These are phyloP conservation scores for Atopsyche davidsoni DNA, from an alignment of 1,140 invertebrate species.

Conservation along the genomic window DNA sequence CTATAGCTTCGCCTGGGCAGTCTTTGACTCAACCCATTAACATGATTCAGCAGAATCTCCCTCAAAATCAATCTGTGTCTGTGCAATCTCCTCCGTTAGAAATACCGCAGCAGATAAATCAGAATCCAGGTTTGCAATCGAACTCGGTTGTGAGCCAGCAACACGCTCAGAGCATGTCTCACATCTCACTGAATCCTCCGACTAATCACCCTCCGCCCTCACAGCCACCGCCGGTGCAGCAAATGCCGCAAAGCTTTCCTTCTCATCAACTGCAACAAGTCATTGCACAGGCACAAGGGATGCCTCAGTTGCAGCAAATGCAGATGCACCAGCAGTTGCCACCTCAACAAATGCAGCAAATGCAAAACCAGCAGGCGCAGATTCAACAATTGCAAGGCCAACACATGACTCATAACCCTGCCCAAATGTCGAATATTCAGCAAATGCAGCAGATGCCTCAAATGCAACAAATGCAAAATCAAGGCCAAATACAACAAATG, in stretches of 20 bases:
- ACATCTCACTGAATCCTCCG: conserved; percentile 41
- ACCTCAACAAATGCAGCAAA: conserved; percentile 38
- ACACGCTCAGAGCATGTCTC: conserved; percentile 48
- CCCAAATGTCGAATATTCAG: conserved; percentile 44
- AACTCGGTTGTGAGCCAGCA: conserved; percentile 42
- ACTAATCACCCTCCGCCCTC: conserved; percentile 37
- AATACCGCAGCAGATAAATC: conserved; percentile 45
- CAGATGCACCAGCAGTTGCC: conserved; percentile 47
- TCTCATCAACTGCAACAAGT: conserved; percentile 51
- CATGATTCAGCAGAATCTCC: conserved; percentile 44
- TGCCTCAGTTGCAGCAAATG: conserved; percentile 44
- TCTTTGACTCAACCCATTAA: conserved; percentile 47
- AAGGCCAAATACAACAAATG: conserved; percentile 45
- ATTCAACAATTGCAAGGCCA: conserved; percentile 45
- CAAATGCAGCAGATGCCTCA: conserved; percentile 44
- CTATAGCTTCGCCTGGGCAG: conserved; percentile 47
- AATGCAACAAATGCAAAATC: conserved; percentile 41
- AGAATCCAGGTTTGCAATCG: conserved; percentile 37
- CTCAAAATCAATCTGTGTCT: conserved; percentile 42
- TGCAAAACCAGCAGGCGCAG: conserved; percentile 44
- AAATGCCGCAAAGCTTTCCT: conserved; percentile 50
- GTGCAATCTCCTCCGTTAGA: conserved; percentile 48
- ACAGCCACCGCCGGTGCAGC: conserved; percentile 38
- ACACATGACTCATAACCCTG: conserved; percentile 38
- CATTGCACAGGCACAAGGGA: conserved; percentile 45